Evolutionary conservation across 2,113 vertebrate genomes (phyloP).

Genomic region (Corvus hawaiiensis): DNA sequence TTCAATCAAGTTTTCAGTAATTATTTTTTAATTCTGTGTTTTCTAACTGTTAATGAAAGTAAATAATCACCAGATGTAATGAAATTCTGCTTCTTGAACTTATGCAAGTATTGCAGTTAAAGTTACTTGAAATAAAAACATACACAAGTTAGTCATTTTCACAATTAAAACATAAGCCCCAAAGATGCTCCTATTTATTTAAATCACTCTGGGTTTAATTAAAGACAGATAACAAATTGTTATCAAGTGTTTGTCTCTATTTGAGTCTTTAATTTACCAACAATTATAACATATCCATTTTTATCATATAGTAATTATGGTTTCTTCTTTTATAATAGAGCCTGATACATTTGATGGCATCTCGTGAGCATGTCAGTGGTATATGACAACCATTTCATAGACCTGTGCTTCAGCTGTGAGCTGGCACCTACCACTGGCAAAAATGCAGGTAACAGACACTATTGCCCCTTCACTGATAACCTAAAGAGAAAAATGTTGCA

Average conservation of each 20-base stretch:
- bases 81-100: background rate
- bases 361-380: background rate
- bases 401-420: background rate
- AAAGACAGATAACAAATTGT: background rate
- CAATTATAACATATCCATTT: background rate
- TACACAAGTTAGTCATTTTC: background rate
- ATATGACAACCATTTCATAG: background rate
- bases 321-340: background rate
- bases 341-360: background rate
- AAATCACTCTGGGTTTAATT: background rate
- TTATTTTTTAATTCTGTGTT: background rate
- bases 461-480: background rate
- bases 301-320: background rate
- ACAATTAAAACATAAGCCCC: background rate
- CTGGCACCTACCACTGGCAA: background rate
- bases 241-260: background rate
- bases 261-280: background rate
- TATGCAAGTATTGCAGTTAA: background rate
- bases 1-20: background rate
- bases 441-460: background rate
- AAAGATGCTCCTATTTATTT: background rate
- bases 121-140: background rate
- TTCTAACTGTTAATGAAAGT: conserved; percentile 4
- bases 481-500: background rate
- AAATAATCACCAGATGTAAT: conserved; percentile 37